A percentile compares a stretch with the other conserved stretches of the same genome.
phyloP scores from a whole-genome alignment of 1,140 invertebrate genomes.

The Maniola jurtina region DNA sequence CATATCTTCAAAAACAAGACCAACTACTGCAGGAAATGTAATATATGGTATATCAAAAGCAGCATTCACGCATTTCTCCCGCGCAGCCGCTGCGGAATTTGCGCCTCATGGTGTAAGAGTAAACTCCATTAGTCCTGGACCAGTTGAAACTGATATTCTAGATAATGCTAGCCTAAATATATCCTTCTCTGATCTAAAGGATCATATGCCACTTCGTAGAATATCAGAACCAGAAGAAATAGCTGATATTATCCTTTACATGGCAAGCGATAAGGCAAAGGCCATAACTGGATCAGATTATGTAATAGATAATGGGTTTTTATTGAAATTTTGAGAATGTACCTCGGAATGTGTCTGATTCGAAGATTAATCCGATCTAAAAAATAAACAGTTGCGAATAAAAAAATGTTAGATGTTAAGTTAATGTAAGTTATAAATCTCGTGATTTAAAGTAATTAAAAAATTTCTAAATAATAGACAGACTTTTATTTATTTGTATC shows the following conservation, averaged over 20 bases:
- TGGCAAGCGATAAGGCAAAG: conserved; percentile 85
- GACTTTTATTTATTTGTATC: no score
- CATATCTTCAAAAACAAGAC: conserved; percentile 2
- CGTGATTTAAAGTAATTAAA: no score
- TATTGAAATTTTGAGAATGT: conserved; percentile 6
- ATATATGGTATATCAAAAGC: conserved; percentile 20
- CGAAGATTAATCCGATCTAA: no score
- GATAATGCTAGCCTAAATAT: neutral
- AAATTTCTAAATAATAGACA: no score
- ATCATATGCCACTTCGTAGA: conserved; percentile 85
- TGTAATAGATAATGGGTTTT: conserved; percentile 32
- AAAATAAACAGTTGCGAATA: no score
- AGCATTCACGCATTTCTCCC: conserved; percentile 17
- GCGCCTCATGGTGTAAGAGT: conserved; percentile 14
- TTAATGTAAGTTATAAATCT: no score
- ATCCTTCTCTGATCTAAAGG: conserved; percentile 66
- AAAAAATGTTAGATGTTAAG: no score
- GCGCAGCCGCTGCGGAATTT: conserved; percentile 11
- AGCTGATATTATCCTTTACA: conserved; percentile 84
- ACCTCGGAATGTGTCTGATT: no score
- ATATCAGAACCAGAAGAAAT: conserved; percentile 84
- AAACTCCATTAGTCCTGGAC: conserved; percentile 7
- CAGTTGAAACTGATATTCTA: conserved; percentile 13
- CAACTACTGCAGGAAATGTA: neutral
- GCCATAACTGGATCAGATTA: conserved; percentile 83